These are phyloP conservation scores for Zootermopsis nevadensis DNA, from an alignment of 2,888 invertebrate genomes.

Conservation along the genomic window DNA sequence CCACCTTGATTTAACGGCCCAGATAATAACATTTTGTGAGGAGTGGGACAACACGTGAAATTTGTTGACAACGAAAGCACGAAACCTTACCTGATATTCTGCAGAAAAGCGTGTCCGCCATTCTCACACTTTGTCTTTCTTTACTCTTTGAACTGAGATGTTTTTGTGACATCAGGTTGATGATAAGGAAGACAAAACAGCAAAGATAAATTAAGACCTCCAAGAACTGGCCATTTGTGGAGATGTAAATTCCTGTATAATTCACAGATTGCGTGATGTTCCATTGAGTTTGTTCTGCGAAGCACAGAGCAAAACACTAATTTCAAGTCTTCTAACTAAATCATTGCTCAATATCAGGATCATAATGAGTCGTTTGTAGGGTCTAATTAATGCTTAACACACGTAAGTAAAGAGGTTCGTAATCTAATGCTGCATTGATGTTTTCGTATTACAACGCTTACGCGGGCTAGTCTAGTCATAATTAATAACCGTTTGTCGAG, in stretches of 20 bases:
- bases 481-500: background rate
- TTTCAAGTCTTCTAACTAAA: background rate
- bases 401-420: background rate
- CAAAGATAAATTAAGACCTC: background rate
- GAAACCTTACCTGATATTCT: too few relatives aligned
- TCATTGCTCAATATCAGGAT: background rate
- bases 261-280: slow-evolving; percentile 9
- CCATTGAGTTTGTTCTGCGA: background rate
- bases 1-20: too few relatives aligned
- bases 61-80: too few relatives aligned
- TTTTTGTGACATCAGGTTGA: background rate
- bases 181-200: background rate
- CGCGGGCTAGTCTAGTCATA: background rate
- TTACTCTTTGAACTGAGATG: background rate
- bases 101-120: background rate
- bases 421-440: background rate
- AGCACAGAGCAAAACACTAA: background rate
- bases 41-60: too few relatives aligned
- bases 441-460: background rate
- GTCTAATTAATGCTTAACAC: background rate
- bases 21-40: too few relatives aligned
- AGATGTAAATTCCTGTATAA: background rate
- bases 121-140: background rate
- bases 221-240: background rate
- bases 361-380: background rate